phyloP scores from a whole-genome alignment of 2,888 invertebrate genomes.

The Lamellibrachia columna region DNA sequence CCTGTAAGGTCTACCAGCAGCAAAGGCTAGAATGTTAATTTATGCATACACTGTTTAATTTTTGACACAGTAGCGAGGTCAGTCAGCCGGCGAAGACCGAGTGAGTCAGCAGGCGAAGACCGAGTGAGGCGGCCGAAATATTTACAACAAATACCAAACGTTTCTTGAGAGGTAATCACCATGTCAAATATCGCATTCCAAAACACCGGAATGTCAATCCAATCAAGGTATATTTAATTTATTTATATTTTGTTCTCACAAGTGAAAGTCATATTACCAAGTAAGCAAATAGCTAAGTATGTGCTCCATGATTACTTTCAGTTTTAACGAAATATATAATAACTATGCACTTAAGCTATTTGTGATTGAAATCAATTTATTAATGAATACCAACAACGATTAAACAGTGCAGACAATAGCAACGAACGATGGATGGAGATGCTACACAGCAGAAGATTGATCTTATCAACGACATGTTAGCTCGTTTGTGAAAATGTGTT shows the following conservation, averaged over 20 bases:
- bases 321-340: background rate
- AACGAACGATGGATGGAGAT: background rate
- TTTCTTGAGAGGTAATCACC: no score
- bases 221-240: background rate
- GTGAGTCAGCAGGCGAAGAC: no score
- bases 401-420: background rate
- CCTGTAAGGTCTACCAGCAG: no score
- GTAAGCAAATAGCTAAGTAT: background rate
- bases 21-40: no score
- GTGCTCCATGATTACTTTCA: background rate
- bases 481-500: background rate
- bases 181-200: no score
- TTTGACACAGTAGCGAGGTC: no score
- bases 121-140: no score
- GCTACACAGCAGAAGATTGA: background rate
- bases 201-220: background rate
- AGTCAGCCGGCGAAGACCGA: no score
- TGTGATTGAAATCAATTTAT: background rate
- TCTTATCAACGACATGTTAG: background rate
- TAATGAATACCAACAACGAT: background rate
- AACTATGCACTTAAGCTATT: background rate
- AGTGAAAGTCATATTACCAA: background rate
- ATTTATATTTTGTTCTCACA: background rate
- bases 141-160: no score
- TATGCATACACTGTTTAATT: no score